Conservation (phyloP, 1,140 invertebrate species). For the Heliconius eleuchia region DNA sequence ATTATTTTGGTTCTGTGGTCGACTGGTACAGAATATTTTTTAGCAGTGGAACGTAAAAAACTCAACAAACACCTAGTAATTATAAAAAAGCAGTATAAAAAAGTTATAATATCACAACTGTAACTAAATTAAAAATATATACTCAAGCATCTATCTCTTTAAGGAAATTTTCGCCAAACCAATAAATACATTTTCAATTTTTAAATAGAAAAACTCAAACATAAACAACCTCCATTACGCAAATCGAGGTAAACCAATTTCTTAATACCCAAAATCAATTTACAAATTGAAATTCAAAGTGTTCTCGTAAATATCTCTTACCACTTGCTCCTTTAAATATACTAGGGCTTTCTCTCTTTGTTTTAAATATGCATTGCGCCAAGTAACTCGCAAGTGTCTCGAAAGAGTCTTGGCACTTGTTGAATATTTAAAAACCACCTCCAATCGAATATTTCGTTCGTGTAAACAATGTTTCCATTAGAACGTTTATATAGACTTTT, state of each 20-base stretch:
- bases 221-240: slow-evolving; percentile 9
- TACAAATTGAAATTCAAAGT: slow-evolving; percentile 27
- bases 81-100: background rate
- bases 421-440: slow-evolving; percentile 73
- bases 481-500: slow-evolving; percentile 24
- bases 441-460: slow-evolving; percentile 59
- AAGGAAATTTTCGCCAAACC: background rate
- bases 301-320: slow-evolving; percentile 26
- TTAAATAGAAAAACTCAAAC: background rate
- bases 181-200: background rate
- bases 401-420: slow-evolving; percentile 65
- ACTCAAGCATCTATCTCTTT: background rate
- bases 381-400: slow-evolving; percentile 60
- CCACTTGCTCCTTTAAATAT: slow-evolving; percentile 41
- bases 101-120: background rate
- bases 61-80: too few species aligned
- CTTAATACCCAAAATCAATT: slow-evolving; percentile 25
- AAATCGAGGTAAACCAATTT: slow-evolving; percentile 13
- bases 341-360: slow-evolving; percentile 44
- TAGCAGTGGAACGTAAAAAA: too few species aligned
- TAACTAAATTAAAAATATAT: background rate
- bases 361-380: slow-evolving; percentile 70
- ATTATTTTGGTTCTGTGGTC: too few species aligned
- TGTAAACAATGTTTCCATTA: slow-evolving; percentile 38
- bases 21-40: too few species aligned